Percentiles rank a stretch among this genome's conserved stretches.
phyloP scores from a whole-genome alignment of 2,888 invertebrate species.

The Leucophora obtusa region DNA sequence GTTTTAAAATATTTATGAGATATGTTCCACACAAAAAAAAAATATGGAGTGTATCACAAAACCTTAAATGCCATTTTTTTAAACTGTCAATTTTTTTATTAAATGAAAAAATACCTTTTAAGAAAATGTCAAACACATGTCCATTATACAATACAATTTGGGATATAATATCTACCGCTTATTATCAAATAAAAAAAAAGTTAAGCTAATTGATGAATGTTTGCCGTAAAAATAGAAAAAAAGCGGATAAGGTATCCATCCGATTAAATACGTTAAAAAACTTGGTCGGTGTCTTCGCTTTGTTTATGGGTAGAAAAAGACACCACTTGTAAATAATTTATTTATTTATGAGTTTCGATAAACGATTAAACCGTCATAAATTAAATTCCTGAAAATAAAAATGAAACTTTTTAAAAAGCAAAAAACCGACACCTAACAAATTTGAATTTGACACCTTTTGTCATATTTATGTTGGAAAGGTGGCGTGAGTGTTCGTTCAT shows the following conservation, averaged over 20 bases:
- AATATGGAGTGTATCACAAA: no score
- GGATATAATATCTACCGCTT: neutral
- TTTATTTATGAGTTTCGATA: conserved; percentile 60
- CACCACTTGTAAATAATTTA: conserved; percentile 50
- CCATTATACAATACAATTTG: neutral
- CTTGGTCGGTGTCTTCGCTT: neutral
- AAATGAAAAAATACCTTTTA: neutral
- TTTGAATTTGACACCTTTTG: conserved; percentile 53
- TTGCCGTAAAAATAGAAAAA: conserved; percentile 5
- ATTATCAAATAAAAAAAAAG: conserved; percentile 1
- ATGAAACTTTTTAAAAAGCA: neutral
- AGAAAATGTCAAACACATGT: neutral
- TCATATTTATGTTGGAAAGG: conserved; percentile 2
- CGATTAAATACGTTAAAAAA: neutral
- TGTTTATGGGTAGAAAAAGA: conserved; percentile 11
- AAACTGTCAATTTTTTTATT: neutral
- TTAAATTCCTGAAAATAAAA: conserved; percentile 45
- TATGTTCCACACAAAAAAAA: no score
- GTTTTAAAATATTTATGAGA: no score
- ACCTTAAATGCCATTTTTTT: no score
- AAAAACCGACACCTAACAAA: conserved; percentile 46
- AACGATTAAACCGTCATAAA: conserved; percentile 61
- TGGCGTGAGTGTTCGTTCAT: neutral
- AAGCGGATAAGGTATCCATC: conserved; percentile 11
- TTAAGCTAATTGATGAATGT: conserved; percentile 28